A percentile compares a stretch with the other conserved stretches of the same genome.
phyloP scores from a whole-genome alignment of 2,888 invertebrate genomes.

The Phragmatobia fuliginosa region DNA sequence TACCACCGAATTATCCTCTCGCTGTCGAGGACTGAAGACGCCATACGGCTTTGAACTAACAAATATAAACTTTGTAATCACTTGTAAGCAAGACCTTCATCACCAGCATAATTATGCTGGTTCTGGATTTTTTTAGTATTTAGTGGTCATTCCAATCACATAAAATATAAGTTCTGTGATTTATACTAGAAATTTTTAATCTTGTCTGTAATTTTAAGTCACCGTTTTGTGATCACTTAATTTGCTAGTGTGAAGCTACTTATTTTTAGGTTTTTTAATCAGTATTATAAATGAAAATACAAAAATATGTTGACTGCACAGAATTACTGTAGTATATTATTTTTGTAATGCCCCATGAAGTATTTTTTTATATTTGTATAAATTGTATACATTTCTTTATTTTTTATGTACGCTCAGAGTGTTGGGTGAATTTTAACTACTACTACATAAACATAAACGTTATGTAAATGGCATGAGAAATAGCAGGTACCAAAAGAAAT shows the following conservation, averaged over 20 bases:
- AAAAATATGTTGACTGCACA: conserved; percentile 11
- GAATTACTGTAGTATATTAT: conserved; percentile 29
- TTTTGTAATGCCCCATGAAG: conserved; percentile 25
- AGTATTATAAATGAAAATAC: conserved; percentile 12
- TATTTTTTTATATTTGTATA: conserved; percentile 43
- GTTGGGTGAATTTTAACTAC: conserved; percentile 10
- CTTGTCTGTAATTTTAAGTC: conserved; percentile 39
- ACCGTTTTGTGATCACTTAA: conserved; percentile 36
- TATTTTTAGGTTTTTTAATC: conserved; percentile 29
- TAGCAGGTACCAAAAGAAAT: conserved; percentile 7
- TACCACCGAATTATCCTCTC: conserved; percentile 83
- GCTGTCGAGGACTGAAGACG: conserved; percentile 64
- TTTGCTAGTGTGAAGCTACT: conserved; percentile 21
- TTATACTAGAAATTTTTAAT: conserved; percentile 35
- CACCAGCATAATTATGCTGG: conserved; percentile 37
- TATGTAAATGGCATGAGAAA: conserved; percentile 9
- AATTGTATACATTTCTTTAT: conserved; percentile 25
- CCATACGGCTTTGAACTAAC: conserved; percentile 33
- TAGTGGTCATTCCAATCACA: conserved; percentile 49
- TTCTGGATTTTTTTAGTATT: conserved; percentile 37
- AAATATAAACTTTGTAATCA: conserved; percentile 44
- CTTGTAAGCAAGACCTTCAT: conserved; percentile 39
- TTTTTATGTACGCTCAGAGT: conserved; percentile 26
- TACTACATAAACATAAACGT: not conserved
- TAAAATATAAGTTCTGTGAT: conserved; percentile 46